Conservation (phyloP, 2,888 invertebrate genomes). For the Diadegma fenestrale region DNA sequence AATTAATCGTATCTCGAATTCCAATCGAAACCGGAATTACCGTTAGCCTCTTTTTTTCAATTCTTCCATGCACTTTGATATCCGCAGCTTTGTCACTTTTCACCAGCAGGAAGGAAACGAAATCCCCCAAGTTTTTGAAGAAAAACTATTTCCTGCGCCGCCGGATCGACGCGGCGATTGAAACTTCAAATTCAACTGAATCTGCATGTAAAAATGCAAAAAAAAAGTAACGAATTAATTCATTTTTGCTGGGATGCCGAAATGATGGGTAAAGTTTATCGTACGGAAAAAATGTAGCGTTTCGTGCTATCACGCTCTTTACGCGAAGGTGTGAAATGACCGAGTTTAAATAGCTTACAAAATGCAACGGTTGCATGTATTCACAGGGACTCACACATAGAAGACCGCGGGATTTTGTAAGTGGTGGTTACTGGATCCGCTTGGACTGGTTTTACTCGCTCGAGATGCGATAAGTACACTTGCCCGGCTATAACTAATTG, state of each 20-base stretch:
- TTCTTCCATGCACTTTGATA: constrained; percentile 32
- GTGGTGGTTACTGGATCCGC: constrained; percentile 57
- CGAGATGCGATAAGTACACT: constrained; percentile 56
- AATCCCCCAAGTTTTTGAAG: constrained; percentile 8
- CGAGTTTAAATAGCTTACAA: background rate
- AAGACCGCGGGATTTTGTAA: constrained; percentile 26
- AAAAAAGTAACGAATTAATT: background rate
- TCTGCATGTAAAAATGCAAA: no score
- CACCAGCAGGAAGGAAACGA: constrained; percentile 32
- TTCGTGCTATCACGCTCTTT: background rate
- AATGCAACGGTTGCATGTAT: background rate
- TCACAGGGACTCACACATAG: background rate
- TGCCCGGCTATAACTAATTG: constrained; percentile 54
- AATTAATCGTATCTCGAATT: constrained; percentile 62
- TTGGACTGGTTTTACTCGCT: constrained; percentile 46
- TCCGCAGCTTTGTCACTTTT: constrained; percentile 42
- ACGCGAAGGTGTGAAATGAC: background rate
- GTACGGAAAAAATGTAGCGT: background rate
- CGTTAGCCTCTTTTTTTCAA: constrained; percentile 68
- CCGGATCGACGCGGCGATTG: constrained; percentile 23
- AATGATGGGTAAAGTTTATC: background rate
- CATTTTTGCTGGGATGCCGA: background rate
- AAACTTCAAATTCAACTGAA: no score
- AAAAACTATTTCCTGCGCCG: constrained; percentile 45
- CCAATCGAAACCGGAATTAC: constrained; percentile 73